These are phyloP conservation scores for Sphenodon punctatus DNA, from an alignment of 2,797 vertebrate genomes.

Conservation along the genomic window DNA sequence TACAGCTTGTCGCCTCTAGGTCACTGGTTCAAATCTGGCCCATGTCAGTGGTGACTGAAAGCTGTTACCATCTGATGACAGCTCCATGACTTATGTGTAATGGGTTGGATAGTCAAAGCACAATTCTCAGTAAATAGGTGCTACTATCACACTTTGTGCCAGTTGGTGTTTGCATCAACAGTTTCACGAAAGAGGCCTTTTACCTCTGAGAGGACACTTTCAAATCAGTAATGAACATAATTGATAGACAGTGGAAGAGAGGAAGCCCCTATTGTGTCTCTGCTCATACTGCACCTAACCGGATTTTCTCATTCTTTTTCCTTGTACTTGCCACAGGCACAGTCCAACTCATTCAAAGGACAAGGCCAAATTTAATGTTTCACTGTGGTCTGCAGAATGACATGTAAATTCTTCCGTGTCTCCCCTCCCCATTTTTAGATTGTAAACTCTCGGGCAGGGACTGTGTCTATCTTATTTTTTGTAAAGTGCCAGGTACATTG, in stretches of 20 bases:
- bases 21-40: constrained; percentile 1
- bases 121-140: neutral
- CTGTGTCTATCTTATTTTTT: no score
- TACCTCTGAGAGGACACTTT: neutral
- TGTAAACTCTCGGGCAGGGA: no score
- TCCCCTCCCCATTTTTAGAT: no score
- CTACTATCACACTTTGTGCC: neutral
- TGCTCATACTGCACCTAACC: neutral
- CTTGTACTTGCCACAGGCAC: no score
- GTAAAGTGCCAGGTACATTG: no score
- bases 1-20: constrained; percentile 1
- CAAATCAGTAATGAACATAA: neutral
- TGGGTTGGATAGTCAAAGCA: neutral
- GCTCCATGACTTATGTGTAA: neutral
- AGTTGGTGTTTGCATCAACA: neutral
- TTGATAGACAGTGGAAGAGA: no score
- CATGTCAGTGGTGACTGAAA: neutral
- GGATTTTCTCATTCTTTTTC: no score
- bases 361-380: no score
- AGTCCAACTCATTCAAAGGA: no score
- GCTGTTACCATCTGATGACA: neutral
- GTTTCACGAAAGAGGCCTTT: neutral
- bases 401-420: no score
- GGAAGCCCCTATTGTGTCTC: neutral
- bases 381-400: no score